Conservation (phyloP, 2,888 invertebrate species). For the Hyposoter dolosus region DNA sequence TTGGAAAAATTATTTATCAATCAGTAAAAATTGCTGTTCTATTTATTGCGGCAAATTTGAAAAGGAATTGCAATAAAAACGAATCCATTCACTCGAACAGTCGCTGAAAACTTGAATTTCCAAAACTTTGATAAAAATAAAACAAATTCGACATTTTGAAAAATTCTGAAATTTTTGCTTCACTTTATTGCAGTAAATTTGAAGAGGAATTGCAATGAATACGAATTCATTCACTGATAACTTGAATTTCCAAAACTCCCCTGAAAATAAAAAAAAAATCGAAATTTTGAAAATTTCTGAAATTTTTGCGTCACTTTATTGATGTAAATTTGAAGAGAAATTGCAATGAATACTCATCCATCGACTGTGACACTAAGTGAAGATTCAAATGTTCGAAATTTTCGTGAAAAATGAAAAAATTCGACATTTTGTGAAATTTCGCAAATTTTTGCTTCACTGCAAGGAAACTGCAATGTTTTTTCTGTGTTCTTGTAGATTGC, state of each 20-base stretch:
- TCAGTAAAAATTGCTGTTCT: not conserved
- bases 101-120: not conserved
- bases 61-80: not conserved
- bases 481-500: slow-evolving; percentile 84
- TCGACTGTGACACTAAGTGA: no score
- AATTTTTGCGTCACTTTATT: not conserved
- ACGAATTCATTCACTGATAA: not conserved
- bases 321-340: not conserved
- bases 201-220: not conserved
- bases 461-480: not conserved
- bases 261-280: not conserved
- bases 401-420: not conserved
- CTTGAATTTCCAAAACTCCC: no score
- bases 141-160: not conserved
- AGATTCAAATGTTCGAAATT: not conserved
- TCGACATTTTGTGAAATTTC: not conserved
- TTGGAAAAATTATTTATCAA: not conserved
- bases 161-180: not conserved
- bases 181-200: not conserved
- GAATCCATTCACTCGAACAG: not conserved
- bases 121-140: no score
- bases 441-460: not conserved
- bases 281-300: not conserved
- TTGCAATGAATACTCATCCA: not conserved
- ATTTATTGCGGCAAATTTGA: not conserved